Evolutionary conservation across 2,113 vertebrate species (phyloP).

Genomic region (Caracal caracal): DNA sequence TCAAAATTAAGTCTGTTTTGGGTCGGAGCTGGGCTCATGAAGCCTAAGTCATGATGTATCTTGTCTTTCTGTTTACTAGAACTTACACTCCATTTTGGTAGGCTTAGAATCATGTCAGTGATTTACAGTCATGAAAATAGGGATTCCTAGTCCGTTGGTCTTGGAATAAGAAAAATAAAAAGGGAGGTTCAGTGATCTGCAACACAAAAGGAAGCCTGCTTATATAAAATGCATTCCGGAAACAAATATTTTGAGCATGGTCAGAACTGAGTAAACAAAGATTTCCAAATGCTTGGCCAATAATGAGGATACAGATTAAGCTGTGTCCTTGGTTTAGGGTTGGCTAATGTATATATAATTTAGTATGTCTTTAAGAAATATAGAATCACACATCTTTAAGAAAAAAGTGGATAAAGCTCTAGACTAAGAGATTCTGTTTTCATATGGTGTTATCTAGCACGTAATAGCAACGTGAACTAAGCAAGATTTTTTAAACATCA

Average conservation of each 20-base stretch:
- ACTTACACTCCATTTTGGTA: neutral
- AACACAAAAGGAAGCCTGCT: neutral
- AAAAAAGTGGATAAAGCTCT: neutral
- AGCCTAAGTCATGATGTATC: neutral
- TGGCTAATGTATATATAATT: neutral
- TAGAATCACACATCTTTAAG: neutral
- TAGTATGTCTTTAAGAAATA: neutral
- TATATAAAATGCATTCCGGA: constrained; percentile 36
- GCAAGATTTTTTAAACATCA: neutral
- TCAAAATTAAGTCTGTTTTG: neutral
- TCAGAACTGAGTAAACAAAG: neutral
- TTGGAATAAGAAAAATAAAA: neutral
- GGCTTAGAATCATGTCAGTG: neutral
- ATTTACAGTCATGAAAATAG: neutral
- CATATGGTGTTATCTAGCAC: neutral
- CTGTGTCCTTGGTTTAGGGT: neutral
- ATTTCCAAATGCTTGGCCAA: neutral
- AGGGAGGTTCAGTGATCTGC: neutral
- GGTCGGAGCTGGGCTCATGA: neutral
- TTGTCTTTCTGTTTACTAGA: neutral
- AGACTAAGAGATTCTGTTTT: neutral
- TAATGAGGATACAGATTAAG: neutral
- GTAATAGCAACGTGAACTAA: neutral
- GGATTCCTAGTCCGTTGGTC: neutral
- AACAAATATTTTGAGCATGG: neutral